phyloP scores from a whole-genome alignment of 2,888 invertebrate species.

The Stenoptilia bipunctidactyla region DNA sequence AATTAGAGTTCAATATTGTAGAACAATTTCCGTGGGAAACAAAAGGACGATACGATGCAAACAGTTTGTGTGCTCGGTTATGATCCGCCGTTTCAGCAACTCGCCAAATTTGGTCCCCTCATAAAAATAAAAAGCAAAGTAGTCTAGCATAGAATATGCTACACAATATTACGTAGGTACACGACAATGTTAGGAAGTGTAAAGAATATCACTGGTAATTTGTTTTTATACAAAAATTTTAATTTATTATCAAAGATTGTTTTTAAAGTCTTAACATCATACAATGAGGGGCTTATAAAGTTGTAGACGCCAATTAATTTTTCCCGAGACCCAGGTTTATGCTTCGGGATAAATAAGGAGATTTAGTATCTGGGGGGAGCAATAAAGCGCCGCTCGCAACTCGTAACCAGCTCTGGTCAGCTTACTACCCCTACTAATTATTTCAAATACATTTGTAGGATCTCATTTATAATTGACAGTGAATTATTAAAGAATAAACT shows the following conservation, averaged over 20 bases:
- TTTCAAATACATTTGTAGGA: no score
- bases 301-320: constrained; percentile 64
- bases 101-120: constrained; percentile 57
- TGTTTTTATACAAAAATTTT: neutral
- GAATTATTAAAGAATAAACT: no score
- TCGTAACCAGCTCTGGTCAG: constrained; percentile 50
- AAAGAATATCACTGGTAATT: constrained; percentile 8
- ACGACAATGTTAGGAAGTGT: no score
- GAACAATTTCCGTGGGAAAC: neutral
- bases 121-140: constrained; percentile 58
- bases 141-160: constrained; percentile 39
- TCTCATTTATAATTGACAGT: no score
- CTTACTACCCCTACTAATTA: constrained; percentile 29
- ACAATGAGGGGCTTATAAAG: constrained; percentile 39
- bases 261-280: neutral
- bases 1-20: constrained; percentile 21
- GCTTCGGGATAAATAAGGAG: constrained; percentile 66
- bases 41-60: constrained; percentile 35
- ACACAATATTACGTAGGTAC: constrained; percentile 11
- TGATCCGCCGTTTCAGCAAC: constrained; percentile 58
- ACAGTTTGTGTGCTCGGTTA: constrained; percentile 62
- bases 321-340: constrained; percentile 63
- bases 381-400: constrained; percentile 15
- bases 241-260: neutral
- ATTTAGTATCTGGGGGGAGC: constrained; percentile 47